phyloP scores from a whole-genome alignment of 2,797 vertebrate species.

The Aphelocoma californica region DNA sequence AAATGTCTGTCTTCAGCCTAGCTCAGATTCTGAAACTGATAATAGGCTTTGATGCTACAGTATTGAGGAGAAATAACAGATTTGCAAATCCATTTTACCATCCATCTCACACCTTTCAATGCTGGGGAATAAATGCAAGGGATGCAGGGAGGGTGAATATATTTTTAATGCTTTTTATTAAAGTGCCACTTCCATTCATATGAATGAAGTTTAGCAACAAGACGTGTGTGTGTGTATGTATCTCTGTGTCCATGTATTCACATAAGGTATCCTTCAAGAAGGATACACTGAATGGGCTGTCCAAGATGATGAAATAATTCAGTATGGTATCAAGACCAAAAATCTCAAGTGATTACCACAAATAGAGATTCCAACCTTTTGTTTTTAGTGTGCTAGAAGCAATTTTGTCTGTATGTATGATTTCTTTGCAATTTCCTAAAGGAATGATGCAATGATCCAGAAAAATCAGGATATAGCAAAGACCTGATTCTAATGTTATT shows the following conservation, averaged over 20 bases:
- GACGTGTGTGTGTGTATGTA: neutral
- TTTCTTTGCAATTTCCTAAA: constrained; percentile 40
- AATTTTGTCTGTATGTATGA: neutral
- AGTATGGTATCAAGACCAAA: neutral
- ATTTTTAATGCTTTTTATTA: neutral
- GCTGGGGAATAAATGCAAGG: neutral
- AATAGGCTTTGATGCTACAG: neutral
- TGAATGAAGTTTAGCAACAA: neutral
- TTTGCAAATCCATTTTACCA: neutral
- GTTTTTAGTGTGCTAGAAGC: neutral
- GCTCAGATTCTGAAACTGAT: neutral
- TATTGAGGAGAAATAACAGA: neutral
- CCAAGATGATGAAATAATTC: neutral
- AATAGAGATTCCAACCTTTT: neutral
- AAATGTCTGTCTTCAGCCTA: neutral
- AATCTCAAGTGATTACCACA: neutral
- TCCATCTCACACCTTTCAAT: neutral
- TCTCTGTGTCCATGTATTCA: neutral
- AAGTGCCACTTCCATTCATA: neutral
- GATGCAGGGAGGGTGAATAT: neutral
- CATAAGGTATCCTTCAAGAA: neutral
- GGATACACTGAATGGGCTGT: neutral
- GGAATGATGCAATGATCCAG: constrained; percentile 11
- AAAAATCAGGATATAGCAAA: constrained; percentile 36
- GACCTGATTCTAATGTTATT: constrained; percentile 28